These are phyloP conservation scores for Caradrina kadenii DNA, from an alignment of 2,888 invertebrate species.

Conservation along the genomic window DNA sequence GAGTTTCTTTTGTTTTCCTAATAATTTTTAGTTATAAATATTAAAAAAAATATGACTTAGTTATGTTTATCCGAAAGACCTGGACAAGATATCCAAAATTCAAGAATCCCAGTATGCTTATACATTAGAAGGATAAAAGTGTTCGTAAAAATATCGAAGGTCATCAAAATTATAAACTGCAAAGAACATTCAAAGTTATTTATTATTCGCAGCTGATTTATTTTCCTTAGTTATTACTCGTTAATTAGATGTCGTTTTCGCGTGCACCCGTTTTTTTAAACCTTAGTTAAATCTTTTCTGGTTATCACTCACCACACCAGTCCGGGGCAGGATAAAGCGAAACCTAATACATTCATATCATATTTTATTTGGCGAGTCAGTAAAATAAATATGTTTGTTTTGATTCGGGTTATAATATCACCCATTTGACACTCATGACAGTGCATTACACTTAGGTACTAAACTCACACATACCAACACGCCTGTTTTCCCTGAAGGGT, in stretches of 20 bases:
- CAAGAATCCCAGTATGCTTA: too few species aligned
- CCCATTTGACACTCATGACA: slow-evolving; percentile 21
- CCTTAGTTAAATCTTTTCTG: slow-evolving; percentile 1
- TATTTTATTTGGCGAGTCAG: background rate
- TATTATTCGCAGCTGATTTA: slow-evolving; percentile 18
- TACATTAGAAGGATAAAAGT: background rate
- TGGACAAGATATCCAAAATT: background rate
- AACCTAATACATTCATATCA: background rate
- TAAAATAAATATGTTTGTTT: slow-evolving; percentile 31
- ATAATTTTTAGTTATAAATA: background rate
- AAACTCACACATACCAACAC: too few species aligned
- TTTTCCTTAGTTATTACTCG: too few species aligned
- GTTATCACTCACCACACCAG: background rate
- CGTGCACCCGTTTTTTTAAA: slow-evolving; percentile 9
- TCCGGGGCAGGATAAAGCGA: background rate
- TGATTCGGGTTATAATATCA: slow-evolving; percentile 5
- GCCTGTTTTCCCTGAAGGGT: too few species aligned
- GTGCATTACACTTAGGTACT: slow-evolving; percentile 20
- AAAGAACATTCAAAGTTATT: background rate
- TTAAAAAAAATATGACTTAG: too few species aligned
- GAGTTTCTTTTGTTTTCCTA: slow-evolving; percentile 67
- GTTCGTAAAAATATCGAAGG: background rate
- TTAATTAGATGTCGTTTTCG: slow-evolving; percentile 7
- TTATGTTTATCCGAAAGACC: background rate
- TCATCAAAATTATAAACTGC: slow-evolving; percentile 8